These are phyloP conservation scores for Fistularia tabacaria DNA, from an alignment of 2,797 vertebrate species.

Conservation along the genomic window DNA sequence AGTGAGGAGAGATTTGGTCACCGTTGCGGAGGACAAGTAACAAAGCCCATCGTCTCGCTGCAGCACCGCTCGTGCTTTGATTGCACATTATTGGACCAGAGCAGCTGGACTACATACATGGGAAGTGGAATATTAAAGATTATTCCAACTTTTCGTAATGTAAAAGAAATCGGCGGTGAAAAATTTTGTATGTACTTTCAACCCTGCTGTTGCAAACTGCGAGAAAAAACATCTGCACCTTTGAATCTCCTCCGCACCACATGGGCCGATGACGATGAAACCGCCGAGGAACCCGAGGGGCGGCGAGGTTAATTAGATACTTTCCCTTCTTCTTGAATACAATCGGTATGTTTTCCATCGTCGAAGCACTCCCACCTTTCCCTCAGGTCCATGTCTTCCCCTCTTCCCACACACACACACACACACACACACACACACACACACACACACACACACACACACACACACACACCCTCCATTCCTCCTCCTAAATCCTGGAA, in stretches of 20 bases:
- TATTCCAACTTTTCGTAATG: too few species aligned
- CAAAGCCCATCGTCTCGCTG: too few species aligned
- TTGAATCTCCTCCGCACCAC: not conserved
- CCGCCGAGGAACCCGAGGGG: not conserved
- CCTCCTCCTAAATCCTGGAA: conserved; percentile 30
- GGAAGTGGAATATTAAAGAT: too few species aligned
- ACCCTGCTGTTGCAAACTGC: conserved; percentile 7
- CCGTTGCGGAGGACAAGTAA: too few species aligned
- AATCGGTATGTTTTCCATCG: conserved; percentile 8
- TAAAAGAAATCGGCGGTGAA: too few species aligned
- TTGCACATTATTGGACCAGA: too few species aligned
- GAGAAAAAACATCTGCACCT: not conserved
- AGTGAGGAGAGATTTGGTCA: too few species aligned
- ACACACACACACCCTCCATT: conserved; percentile 1
- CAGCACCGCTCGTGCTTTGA: too few species aligned
- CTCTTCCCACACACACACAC: not conserved
- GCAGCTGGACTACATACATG: too few species aligned
- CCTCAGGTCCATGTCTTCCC: conserved; percentile 3
- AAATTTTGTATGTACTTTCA: too few species aligned
- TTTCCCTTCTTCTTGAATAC: conserved; percentile 1
- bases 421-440: not conserved
- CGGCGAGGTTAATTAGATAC: conserved; percentile 5
- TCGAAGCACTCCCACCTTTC: conserved; percentile 2
- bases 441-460: not conserved
- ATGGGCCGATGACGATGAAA: conserved; percentile 1